Conservation (phyloP, 2,113 vertebrate species). For the Plotosus lineatus region DNA sequence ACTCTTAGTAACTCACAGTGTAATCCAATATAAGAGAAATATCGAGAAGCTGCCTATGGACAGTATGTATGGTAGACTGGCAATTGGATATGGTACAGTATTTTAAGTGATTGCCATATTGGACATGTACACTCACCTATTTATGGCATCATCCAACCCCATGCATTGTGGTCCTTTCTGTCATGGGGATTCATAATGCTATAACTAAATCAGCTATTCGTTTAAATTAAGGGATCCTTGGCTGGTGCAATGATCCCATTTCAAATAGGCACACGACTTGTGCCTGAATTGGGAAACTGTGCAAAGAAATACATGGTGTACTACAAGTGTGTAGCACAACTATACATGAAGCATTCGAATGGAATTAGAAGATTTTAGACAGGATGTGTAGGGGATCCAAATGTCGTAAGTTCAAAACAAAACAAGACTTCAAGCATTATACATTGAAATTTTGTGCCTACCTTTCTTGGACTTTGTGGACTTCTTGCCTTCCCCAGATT, state of each 20-base stretch:
- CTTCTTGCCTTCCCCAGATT: constrained; percentile 65
- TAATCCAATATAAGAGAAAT: background rate
- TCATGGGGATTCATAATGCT: background rate
- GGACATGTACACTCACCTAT: background rate
- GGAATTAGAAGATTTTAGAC: no score
- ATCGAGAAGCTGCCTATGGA: background rate
- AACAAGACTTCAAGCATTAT: background rate
- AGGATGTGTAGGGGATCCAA: background rate
- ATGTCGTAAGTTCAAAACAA: background rate
- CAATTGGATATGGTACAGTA: background rate
- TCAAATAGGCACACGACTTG: no score
- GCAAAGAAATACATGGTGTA: no score
- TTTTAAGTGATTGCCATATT: background rate
- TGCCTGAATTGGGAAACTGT: no score
- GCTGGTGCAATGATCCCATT: no score
- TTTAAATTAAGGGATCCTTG: background rate
- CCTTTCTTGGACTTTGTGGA: constrained; percentile 55
- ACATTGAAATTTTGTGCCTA: constrained; percentile 36
- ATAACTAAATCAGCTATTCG: background rate
- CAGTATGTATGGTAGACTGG: background rate
- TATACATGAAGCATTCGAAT: no score
- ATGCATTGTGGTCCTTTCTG: background rate
- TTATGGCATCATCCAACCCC: background rate
- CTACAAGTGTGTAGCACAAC: no score
- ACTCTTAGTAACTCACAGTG: background rate